These are phyloP conservation scores for Harpagoxenus sublaevis DNA, from an alignment of 2,888 invertebrate species.

Conservation along the genomic window DNA sequence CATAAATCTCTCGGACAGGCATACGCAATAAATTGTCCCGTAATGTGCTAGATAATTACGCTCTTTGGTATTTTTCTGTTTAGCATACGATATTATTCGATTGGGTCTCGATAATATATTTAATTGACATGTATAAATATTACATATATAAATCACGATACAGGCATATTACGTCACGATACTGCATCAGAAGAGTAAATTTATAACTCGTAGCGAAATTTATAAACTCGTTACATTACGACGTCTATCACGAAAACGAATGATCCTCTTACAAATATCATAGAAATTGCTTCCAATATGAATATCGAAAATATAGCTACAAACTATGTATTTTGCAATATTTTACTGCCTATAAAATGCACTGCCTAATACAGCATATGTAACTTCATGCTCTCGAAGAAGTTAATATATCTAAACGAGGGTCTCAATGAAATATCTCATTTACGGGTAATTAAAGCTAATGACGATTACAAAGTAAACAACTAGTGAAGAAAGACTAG, in stretches of 20 bases:
- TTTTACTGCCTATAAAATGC: conserved; percentile 10
- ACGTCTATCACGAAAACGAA: background rate
- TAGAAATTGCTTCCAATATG: conserved; percentile 21
- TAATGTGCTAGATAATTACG: conserved; percentile 54
- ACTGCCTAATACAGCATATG: background rate
- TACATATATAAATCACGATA: conserved; percentile 32
- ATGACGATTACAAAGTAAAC: conserved; percentile 3
- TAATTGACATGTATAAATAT: conserved; percentile 33
- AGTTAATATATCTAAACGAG: background rate
- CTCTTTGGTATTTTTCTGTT: conserved; percentile 66
- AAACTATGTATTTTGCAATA: conserved; percentile 20
- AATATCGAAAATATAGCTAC: conserved; percentile 33
- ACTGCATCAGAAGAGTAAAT: conserved; percentile 4
- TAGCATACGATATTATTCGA: background rate
- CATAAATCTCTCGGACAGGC: conserved; percentile 62
- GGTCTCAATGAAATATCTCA: background rate
- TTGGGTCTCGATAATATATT: conserved; percentile 24
- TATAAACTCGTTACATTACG: conserved; percentile 4
- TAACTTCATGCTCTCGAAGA: background rate
- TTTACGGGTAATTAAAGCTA: conserved; percentile 15
- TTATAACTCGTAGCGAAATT: conserved; percentile 34
- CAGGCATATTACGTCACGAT: background rate
- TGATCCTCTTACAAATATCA: conserved; percentile 4
- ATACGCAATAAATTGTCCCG: conserved; percentile 60
- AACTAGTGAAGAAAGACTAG: conserved; percentile 37